Evolutionary conservation across 64 coral and sea anemone species (phyloP).

Genomic region (Orbicella faveolata): DNA sequence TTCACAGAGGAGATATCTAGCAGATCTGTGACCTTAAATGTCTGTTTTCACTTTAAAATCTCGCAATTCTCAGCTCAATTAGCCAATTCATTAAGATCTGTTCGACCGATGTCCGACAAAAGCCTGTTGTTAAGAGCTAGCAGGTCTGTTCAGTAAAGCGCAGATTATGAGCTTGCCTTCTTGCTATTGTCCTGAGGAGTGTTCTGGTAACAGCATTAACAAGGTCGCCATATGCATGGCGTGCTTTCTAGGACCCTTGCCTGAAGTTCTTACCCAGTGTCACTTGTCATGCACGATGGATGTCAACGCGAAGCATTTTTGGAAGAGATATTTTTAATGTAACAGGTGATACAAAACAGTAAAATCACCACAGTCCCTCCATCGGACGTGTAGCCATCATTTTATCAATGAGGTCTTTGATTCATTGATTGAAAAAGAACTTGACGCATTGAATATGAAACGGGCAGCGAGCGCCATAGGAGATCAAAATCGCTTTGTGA

Average conservation of each 20-base stretch:
- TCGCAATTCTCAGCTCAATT: neutral
- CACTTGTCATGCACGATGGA: too few species aligned
- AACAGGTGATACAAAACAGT: constrained; percentile 16
- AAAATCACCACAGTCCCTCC: neutral
- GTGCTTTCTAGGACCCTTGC: too few species aligned
- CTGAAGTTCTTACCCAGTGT: too few species aligned
- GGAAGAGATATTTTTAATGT: neutral
- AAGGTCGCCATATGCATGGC: too few species aligned
- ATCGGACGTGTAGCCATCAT: neutral
- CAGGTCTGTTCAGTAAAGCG: neutral
- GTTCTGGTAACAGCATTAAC: too few species aligned
- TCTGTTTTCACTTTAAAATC: constrained; percentile 23
- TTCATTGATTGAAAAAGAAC: neutral
- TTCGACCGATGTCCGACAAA: neutral
- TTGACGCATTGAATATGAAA: neutral
- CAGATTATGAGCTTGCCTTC: neutral
- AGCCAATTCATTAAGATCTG: constrained; percentile 11
- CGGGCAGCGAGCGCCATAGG: neutral
- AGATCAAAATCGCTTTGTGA: neutral
- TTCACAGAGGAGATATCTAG: neutral
- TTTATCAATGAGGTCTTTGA: neutral
- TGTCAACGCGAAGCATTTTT: too few species aligned
- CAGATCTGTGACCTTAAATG: neutral
- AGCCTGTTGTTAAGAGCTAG: neutral
- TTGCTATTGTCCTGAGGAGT: too few species aligned